Base-by-base conservation (phyloP, 2,888 invertebrate genomes). In the Toxonevra muliebris region DNA sequence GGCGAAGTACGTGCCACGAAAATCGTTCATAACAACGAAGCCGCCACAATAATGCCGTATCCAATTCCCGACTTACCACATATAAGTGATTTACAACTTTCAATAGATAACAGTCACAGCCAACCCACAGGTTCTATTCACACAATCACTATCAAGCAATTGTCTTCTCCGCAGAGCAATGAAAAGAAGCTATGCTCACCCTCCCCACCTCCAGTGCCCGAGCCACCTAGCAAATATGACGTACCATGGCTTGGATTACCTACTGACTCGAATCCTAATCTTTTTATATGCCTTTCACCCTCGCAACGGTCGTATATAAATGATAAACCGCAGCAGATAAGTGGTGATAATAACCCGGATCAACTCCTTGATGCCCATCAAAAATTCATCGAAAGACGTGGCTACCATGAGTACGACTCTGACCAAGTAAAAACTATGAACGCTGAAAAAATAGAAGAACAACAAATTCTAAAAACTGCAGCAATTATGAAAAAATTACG, bases 231-330 rank as follows among this genome's bases (percentile, higher is more conserved):
- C 71, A 66, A 72, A 69, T 61, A 68, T 11, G 70, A 73, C n/a
- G 60, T 84, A n/a, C 64, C 73, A 1, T 90, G 90, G 90, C 86
- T 90, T 70, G 90, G 89, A 1, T 76, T 91, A 57, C 89, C 90
- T 13, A 89, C 90, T 0, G 86, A 87, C 69, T 84, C 86, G 43
- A 89, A 91, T 77, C 89, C 89, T 0, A 87, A 88, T 59, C 78
- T 90, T 0, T 85, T 92, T 66, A 86, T 91, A 9, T 92, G 91
- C 76, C 86, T 93, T 12, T 93, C 93, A 1, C 93, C 93, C 0
- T 90, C 91, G 7, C 93, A 93, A 80, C 88, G 89, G 78, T 87
- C 87, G 77, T 84, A 89, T 54, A 86, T 89, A 79, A 88, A 89
- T 68, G 88, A 88, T 76, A 87, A 87, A 19, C 87, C 87, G 53